Evolutionary conservation across 2,113 vertebrate species (phyloP).

Genomic region (Tapirus terrestris): DNA sequence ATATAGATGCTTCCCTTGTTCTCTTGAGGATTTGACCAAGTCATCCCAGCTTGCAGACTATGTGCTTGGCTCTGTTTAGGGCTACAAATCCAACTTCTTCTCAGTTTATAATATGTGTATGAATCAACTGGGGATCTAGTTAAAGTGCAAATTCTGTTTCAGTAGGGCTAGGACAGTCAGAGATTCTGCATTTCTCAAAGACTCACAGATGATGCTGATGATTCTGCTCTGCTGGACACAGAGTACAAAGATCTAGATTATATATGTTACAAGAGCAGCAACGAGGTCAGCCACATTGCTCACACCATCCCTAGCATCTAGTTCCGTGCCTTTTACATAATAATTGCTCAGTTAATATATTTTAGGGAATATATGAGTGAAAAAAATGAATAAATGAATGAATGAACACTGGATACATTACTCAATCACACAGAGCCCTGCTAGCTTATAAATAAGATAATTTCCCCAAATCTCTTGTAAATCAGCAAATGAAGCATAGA

Average conservation of each 20-base stretch:
- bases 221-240: neutral
- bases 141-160: neutral
- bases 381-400: neutral
- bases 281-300: neutral
- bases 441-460: neutral
- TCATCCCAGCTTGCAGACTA: neutral
- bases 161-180: neutral
- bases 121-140: neutral
- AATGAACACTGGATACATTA: neutral
- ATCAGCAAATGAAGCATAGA: neutral
- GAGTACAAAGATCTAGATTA: neutral
- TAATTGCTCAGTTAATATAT: neutral
- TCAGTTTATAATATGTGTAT: neutral
- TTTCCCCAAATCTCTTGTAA: neutral
- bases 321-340: neutral
- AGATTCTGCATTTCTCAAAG: neutral
- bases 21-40: neutral
- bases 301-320: neutral
- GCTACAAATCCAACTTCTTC: neutral
- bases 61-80: neutral
- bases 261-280: neutral
- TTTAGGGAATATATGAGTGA: neutral
- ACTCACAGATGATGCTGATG: neutral
- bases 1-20: neutral
- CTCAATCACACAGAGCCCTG: neutral